Evolutionary conservation across 2,113 vertebrate species (phyloP).

Genomic region (Eonycteris spelaea): DNA sequence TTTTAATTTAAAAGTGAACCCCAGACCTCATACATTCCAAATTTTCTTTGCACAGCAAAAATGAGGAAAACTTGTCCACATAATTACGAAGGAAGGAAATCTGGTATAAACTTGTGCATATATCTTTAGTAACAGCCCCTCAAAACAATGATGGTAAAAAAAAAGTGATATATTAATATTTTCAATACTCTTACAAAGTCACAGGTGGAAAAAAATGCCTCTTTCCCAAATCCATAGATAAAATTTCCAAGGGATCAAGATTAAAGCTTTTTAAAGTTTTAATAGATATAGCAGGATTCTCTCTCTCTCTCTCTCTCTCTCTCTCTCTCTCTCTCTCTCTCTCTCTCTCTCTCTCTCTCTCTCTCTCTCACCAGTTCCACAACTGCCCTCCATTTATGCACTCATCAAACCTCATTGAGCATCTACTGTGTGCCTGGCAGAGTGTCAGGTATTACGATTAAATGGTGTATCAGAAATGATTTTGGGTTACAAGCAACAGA

Average conservation of each 20-base stretch:
- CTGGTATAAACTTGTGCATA: background rate
- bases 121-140: background rate
- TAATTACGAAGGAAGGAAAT: background rate
- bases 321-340: too few relatives aligned
- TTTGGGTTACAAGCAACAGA: background rate
- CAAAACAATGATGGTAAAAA: background rate
- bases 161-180: background rate
- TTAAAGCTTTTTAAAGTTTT: background rate
- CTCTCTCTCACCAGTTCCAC: background rate
- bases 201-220: background rate
- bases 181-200: background rate
- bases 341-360: too few relatives aligned
- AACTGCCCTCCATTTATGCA: background rate
- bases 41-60: slow-evolving; percentile 9
- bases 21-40: background rate
- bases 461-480: background rate
- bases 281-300: background rate
- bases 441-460: background rate
- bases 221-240: background rate
- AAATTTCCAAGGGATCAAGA: background rate
- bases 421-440: background rate
- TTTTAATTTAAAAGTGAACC: background rate
- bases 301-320: too few relatives aligned
- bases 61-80: background rate
- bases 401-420: background rate